Evolutionary conservation across 2,888 invertebrate genomes (phyloP).

Genomic region (Balanococcus diminutus): DNA sequence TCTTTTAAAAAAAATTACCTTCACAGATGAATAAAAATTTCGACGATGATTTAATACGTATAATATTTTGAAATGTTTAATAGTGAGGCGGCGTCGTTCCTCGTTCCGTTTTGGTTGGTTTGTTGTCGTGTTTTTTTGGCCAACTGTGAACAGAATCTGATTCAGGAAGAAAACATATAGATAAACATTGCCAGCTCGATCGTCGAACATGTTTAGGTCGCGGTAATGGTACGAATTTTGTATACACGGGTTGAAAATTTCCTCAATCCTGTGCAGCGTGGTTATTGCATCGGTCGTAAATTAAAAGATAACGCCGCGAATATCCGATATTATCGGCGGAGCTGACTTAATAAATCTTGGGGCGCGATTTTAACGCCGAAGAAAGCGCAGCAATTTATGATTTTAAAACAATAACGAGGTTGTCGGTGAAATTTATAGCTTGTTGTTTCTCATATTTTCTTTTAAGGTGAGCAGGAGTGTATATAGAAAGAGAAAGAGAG

Average conservation of each 20-base stretch:
- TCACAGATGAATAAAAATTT: slow-evolving; percentile 1
- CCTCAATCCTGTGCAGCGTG: background rate
- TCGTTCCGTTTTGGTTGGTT: slow-evolving; percentile 23
- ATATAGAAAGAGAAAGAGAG: too few species aligned
- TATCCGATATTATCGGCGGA: background rate
- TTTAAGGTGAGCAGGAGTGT: background rate
- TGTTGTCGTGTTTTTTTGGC: background rate
- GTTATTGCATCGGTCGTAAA: slow-evolving; percentile 5
- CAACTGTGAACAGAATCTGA: background rate
- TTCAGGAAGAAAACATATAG: slow-evolving; percentile 1
- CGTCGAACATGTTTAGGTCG: background rate
- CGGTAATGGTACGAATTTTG: background rate
- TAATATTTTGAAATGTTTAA: background rate
- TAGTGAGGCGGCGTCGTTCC: background rate
- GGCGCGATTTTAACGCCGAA: background rate
- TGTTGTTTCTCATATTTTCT: background rate
- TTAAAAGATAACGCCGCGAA: slow-evolving; percentile 34
- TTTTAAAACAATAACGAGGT: slow-evolving; percentile 35
- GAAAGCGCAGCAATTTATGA: slow-evolving; percentile 24
- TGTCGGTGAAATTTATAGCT: slow-evolving; percentile 17
- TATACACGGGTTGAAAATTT: background rate
- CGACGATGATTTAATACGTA: slow-evolving; percentile 10
- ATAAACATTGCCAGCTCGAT: background rate
- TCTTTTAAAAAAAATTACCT: background rate
- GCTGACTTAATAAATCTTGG: background rate